Evolutionary conservation across 2,113 vertebrate species (phyloP).

Genomic region (Dendropsophus ebraccatus): DNA sequence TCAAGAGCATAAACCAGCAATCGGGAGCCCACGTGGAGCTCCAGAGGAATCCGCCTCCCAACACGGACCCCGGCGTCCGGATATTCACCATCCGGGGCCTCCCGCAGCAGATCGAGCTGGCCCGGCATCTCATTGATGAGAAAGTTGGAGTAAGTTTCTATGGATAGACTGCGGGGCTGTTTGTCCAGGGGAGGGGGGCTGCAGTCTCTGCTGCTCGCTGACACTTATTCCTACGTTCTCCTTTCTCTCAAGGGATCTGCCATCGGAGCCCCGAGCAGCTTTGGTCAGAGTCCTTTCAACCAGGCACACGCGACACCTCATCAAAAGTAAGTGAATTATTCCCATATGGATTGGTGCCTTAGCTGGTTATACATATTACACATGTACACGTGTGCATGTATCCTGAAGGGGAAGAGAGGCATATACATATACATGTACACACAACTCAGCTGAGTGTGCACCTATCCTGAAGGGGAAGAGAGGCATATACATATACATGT

Average conservation of each 20-base stretch:
- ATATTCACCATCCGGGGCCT: constrained; percentile 95
- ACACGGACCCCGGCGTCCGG: constrained; percentile 90
- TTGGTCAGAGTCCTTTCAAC: constrained; percentile 90
- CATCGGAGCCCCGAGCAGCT: constrained; percentile 86
- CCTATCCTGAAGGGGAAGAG: too few species aligned
- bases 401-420: too few species aligned
- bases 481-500: too few species aligned
- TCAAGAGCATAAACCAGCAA: constrained; percentile 98
- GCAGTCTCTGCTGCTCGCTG: background rate
- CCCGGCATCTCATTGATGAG: constrained; percentile 97
- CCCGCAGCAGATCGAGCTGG: constrained; percentile 92
- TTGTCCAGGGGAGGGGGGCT: too few species aligned
- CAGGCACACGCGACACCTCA: constrained; percentile 89
- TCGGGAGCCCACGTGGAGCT: constrained; percentile 97
- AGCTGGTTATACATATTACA: too few species aligned
- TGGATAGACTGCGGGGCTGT: background rate
- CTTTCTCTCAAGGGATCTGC: constrained; percentile 78
- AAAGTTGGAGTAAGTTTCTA: constrained; percentile 90
- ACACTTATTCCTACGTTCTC: background rate
- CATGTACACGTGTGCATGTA: too few species aligned
- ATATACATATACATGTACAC: too few species aligned
- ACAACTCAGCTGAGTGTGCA: too few species aligned
- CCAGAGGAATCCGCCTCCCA: constrained; percentile 93
- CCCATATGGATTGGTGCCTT: too few species aligned
- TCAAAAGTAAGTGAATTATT: constrained; percentile 85